These are phyloP conservation scores for Papilio protenor DNA, from an alignment of 2,888 invertebrate genomes.

Conservation along the genomic window DNA sequence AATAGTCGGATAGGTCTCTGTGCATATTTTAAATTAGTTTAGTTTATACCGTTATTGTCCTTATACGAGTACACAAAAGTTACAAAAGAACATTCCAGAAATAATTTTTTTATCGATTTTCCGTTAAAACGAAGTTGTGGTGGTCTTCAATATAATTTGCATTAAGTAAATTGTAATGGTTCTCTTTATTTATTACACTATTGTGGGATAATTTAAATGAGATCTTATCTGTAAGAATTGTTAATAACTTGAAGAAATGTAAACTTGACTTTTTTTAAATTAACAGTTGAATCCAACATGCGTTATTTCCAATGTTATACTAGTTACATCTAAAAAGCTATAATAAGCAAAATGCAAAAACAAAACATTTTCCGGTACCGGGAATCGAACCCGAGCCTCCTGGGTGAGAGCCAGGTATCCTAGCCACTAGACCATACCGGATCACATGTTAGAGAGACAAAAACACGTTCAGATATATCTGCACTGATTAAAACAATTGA, in stretches of 20 bases:
- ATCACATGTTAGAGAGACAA: not conserved
- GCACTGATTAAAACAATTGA: not conserved
- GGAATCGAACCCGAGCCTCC: slow-evolving; percentile 90
- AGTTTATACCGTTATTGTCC: slow-evolving; percentile 7
- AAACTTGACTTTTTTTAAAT: not conserved
- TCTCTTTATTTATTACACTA: not conserved
- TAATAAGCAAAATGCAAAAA: not conserved
- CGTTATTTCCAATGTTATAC: no score
- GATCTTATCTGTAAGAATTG: not conserved
- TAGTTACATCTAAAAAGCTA: not conserved
- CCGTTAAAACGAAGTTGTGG: slow-evolving; percentile 6
- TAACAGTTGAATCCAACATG: not conserved
- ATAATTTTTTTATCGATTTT: not conserved
- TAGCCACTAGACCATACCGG: slow-evolving; percentile 87
- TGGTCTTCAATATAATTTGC: slow-evolving; percentile 19
- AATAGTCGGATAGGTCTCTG: slow-evolving; percentile 14
- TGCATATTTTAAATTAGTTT: slow-evolving; percentile 20
- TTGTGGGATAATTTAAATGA: not conserved
- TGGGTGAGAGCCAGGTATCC: slow-evolving; percentile 90
- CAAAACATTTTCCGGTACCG: slow-evolving; percentile 83
- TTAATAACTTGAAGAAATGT: not conserved
- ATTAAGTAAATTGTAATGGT: slow-evolving; percentile 5
- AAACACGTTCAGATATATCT: not conserved
- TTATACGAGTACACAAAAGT: not conserved
- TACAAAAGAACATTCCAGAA: not conserved